Evolutionary conservation across 2,888 invertebrate genomes (phyloP).

Genomic region (Lutraria lutraria): DNA sequence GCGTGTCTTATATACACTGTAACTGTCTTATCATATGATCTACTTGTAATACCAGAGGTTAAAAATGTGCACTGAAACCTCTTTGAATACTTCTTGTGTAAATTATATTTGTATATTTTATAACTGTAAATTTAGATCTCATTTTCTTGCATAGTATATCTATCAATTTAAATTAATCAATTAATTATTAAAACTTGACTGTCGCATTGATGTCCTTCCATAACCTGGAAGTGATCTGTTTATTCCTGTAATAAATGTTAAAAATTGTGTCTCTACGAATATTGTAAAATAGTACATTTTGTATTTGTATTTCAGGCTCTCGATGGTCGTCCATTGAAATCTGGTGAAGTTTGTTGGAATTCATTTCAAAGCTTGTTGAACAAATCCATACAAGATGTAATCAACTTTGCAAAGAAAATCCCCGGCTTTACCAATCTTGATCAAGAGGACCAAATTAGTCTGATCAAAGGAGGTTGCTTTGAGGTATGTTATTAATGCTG

Average conservation of each 20-base stretch:
- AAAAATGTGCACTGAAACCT: neutral
- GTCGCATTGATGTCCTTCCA: no score
- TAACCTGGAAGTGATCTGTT: no score
- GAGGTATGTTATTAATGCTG: constrained; percentile 78
- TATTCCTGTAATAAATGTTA: no score
- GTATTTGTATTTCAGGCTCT: constrained; percentile 64
- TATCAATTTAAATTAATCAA: no score
- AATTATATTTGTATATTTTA: neutral
- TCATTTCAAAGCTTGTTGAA: constrained; percentile 85
- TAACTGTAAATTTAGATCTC: no score
- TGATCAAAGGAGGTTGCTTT: constrained; percentile 91
- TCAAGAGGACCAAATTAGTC: constrained; percentile 98
- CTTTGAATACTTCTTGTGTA: neutral
- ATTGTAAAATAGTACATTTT: neutral
- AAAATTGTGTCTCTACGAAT: no score
- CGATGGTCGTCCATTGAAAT: constrained; percentile 71
- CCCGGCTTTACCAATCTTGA: constrained; percentile 98
- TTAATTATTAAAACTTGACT: no score
- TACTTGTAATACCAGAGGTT: neutral
- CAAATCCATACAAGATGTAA: constrained; percentile 95
- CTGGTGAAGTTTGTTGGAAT: constrained; percentile 84
- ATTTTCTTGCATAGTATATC: no score
- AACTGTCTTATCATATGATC: neutral
- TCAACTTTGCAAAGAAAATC: constrained; percentile 98
- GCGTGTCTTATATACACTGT: neutral